These are phyloP conservation scores for Buathra laborator DNA, from an alignment of 2,888 invertebrate species.

Conservation along the genomic window DNA sequence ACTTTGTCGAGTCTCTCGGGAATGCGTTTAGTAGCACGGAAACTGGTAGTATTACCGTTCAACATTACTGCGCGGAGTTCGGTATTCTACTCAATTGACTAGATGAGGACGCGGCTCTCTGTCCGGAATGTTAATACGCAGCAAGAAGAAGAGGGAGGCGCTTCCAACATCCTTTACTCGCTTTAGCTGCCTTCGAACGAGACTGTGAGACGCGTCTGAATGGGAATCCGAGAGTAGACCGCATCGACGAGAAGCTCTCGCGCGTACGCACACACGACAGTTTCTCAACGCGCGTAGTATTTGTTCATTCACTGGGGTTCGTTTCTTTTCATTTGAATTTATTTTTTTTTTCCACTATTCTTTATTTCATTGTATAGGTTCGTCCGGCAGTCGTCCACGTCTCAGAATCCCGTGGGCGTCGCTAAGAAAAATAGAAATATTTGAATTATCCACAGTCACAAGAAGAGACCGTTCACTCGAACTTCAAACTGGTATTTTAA, in stretches of 20 bases:
- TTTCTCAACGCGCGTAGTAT: constrained; percentile 66
- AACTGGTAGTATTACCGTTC: constrained; percentile 30
- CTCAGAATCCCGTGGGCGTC: constrained; percentile 18
- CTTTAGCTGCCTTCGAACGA: constrained; percentile 31
- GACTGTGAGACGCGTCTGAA: constrained; percentile 58
- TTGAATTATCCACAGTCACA: background rate
- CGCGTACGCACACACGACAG: constrained; percentile 32
- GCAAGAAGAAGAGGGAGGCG: constrained; percentile 56
- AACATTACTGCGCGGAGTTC: constrained; percentile 38
- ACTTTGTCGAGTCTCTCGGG: background rate
- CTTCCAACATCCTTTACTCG: constrained; percentile 44
- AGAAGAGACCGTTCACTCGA: background rate
- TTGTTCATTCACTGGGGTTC: constrained; percentile 74
- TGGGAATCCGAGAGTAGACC: constrained; percentile 46
- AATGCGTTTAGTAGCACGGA: background rate
- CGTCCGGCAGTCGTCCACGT: constrained; percentile 16
- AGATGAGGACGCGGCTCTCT: constrained; percentile 62
- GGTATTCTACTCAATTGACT: constrained; percentile 66
- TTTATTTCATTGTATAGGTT: constrained; percentile 2
- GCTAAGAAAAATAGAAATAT: constrained; percentile 24
- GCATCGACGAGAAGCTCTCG: constrained; percentile 45
- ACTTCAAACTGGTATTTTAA: background rate
- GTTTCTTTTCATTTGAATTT: constrained; percentile 63
- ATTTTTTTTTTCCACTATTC: constrained; percentile 18
- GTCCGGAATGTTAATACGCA: constrained; percentile 69